phyloP scores from a whole-genome alignment of 2,888 invertebrate species.

The Colostygia pectinataria region DNA sequence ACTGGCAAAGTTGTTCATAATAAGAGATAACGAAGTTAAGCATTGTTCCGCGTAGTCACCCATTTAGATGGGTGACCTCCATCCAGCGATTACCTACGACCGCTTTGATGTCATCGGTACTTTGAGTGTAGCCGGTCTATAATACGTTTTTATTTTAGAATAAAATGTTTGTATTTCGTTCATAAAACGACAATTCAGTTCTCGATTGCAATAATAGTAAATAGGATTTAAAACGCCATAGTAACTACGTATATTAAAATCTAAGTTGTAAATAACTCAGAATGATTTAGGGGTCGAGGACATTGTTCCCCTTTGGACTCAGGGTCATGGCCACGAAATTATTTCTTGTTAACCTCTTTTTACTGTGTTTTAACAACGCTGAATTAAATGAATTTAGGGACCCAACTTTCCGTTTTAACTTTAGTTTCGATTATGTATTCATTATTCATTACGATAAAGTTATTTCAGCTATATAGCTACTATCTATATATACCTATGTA shows the following conservation, averaged over 20 bases:
- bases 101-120: no score
- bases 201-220: not conserved
- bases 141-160: no score
- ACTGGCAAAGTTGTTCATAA: no score
- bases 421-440: constrained; percentile 7
- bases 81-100: no score
- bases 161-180: no score
- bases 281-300: not conserved
- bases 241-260: constrained; percentile 8
- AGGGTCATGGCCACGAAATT: constrained; percentile 24
- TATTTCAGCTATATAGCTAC: no score
- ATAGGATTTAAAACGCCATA: not conserved
- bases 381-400: constrained; percentile 25
- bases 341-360: constrained; percentile 32
- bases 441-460: not conserved
- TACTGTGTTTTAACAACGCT: constrained; percentile 24
- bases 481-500: no score
- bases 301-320: constrained; percentile 18
- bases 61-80: no score
- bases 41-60: no score
- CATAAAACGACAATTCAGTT: no score
- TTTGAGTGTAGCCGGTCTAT: no score
- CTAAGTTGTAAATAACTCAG: constrained; percentile 2
- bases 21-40: no score
- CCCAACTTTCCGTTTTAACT: constrained; percentile 7